These are phyloP conservation scores for Pyrocoelia pectoralis DNA, from an alignment of 2,888 invertebrate genomes.

Conservation along the genomic window DNA sequence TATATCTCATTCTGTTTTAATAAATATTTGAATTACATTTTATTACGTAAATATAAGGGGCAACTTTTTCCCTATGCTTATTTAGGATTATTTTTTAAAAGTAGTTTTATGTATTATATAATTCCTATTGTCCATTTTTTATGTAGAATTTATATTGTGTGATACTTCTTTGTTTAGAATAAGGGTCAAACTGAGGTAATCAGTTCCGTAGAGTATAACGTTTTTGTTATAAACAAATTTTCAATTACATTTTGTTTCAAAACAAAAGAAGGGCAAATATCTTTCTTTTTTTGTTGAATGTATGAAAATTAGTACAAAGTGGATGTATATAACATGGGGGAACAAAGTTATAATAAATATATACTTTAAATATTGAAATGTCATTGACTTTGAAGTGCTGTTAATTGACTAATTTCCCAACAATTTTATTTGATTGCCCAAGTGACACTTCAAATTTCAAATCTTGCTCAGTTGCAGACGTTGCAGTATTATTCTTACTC, in stretches of 20 bases:
- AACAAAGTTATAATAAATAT: background rate
- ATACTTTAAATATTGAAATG: background rate
- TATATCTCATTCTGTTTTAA: background rate
- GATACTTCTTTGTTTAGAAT: background rate
- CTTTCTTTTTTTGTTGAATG: background rate
- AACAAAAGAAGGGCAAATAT: background rate
- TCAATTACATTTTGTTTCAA: background rate
- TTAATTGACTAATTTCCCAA: no score
- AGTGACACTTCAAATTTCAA: no score
- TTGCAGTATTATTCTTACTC: no score
- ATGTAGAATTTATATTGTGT: background rate
- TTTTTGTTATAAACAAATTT: no score
- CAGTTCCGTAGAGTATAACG: background rate
- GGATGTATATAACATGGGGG: background rate
- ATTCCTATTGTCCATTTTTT: background rate
- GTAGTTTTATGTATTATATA: background rate
- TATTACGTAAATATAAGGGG: background rate
- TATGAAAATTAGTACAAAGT: background rate
- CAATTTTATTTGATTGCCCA: no score
- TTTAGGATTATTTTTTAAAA: background rate
- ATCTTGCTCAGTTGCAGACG: no score
- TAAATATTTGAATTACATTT: background rate
- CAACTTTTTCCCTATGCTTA: background rate
- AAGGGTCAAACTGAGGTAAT: background rate
- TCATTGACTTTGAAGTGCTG: no score